phyloP scores from a whole-genome alignment of 2,797 vertebrate genomes.

The Fistularia commersonii region DNA sequence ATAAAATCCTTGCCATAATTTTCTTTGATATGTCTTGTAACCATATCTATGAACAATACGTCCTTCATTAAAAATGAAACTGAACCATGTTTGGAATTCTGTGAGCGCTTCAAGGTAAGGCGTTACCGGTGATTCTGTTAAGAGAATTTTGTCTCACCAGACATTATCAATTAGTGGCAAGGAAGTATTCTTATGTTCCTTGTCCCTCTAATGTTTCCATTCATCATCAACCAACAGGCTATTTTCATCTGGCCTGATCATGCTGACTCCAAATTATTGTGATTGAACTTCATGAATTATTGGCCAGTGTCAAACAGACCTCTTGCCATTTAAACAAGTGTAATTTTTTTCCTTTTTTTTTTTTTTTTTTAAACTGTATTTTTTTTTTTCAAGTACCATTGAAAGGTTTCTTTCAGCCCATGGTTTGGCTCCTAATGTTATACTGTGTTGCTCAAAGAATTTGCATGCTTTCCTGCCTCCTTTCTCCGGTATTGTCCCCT shows the following conservation, averaged over 20 bases:
- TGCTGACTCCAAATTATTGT: slow-evolving; percentile 49
- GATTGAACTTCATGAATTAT: slow-evolving; percentile 37
- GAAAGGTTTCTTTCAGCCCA: slow-evolving; percentile 24
- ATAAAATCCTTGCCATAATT: too few species aligned
- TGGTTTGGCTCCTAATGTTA: slow-evolving; percentile 41
- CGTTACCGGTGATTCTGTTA: slow-evolving; percentile 24
- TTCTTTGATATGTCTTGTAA: too few species aligned
- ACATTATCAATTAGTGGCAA: slow-evolving; percentile 50
- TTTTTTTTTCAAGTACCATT: slow-evolving; percentile 1
- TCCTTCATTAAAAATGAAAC: too few species aligned
- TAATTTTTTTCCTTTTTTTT: slow-evolving; percentile 36
- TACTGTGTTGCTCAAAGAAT: slow-evolving; percentile 45
- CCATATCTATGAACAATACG: too few species aligned
- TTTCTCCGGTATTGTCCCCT: slow-evolving; percentile 52
- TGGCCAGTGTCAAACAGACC: slow-evolving; percentile 25
- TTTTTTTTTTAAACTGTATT: slow-evolving; percentile 43
- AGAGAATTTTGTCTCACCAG: slow-evolving; percentile 31
- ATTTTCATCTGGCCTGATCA: slow-evolving; percentile 41
- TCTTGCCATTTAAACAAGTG: slow-evolving; percentile 4
- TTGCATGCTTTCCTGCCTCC: slow-evolving; percentile 53
- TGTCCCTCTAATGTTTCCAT: slow-evolving; percentile 41
- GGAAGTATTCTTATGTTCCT: slow-evolving; percentile 29
- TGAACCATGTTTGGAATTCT: too few species aligned
- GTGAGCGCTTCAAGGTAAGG: slow-evolving; percentile 7
- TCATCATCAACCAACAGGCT: slow-evolving; percentile 52